These are phyloP conservation scores for Pterocles burchelli DNA, from an alignment of 2,113 vertebrate species.

Conservation along the genomic window DNA sequence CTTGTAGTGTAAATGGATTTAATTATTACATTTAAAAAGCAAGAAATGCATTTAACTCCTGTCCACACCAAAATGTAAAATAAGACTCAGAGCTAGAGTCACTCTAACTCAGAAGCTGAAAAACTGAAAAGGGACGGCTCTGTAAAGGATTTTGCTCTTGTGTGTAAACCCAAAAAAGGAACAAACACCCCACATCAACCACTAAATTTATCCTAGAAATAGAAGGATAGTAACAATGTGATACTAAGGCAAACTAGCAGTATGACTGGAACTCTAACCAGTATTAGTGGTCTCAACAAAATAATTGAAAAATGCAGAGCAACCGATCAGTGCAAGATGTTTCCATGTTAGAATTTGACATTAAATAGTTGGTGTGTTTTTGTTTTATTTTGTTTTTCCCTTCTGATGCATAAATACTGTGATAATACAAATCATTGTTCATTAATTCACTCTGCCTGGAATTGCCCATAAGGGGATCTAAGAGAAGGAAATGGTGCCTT, in stretches of 20 bases:
- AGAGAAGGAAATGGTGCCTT: not conserved
- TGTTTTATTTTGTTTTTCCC: not conserved
- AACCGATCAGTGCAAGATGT: not conserved
- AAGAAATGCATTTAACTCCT: not conserved
- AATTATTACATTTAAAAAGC: not conserved
- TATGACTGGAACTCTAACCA: not conserved
- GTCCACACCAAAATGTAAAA: not conserved
- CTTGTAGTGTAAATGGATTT: not conserved
- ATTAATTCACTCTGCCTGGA: not conserved
- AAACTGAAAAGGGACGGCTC: not conserved
- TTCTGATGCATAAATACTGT: not conserved
- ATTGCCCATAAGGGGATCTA: not conserved
- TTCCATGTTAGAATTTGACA: not conserved
- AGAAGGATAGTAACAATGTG: not conserved
- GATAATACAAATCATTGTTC: not conserved
- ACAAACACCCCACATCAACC: fast-evolving
- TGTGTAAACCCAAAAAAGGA: not conserved
- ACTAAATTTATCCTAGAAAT: not conserved
- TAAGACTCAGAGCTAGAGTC: not conserved
- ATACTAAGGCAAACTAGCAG: not conserved
- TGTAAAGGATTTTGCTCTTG: not conserved
- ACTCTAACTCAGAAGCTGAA: not conserved
- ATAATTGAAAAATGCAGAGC: not conserved
- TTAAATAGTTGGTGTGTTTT: not conserved
- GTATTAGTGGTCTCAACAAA: not conserved